Conservation (phyloP, 2,113 vertebrate genomes). For the Ellobius talpinus region DNA sequence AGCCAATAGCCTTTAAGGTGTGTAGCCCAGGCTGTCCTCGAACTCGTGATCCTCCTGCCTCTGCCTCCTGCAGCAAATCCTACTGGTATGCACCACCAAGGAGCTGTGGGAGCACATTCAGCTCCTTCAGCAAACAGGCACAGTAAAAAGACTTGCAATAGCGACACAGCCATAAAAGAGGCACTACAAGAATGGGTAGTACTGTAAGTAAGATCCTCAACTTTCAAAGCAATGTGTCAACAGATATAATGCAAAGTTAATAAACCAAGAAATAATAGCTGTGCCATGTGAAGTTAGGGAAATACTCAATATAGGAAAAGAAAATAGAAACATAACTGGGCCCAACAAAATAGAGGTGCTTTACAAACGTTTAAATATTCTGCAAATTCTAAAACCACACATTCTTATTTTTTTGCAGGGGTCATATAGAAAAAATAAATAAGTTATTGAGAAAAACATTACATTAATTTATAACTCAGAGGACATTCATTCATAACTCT, state of each 20-base stretch:
- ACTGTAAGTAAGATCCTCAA: slow-evolving; percentile 44
- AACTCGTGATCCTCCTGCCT: too few species aligned
- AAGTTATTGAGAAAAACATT: slow-evolving; percentile 49
- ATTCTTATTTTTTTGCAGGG: slow-evolving; percentile 54
- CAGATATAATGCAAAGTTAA: slow-evolving; percentile 34
- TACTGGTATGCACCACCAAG: too few species aligned
- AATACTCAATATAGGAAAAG: neutral
- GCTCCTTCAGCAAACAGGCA: neutral
- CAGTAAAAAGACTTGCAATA: neutral
- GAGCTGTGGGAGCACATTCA: too few species aligned
- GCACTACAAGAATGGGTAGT: neutral
- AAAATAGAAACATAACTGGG: slow-evolving; percentile 3
- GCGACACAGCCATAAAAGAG: slow-evolving; percentile 25
- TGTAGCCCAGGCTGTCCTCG: too few species aligned
- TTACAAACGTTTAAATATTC: neutral
- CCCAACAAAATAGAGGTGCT: neutral
- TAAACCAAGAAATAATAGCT: slow-evolving; percentile 59
- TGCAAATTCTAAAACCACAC: slow-evolving; percentile 49
- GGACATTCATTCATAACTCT: slow-evolving; percentile 49
- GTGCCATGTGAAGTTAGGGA: slow-evolving; percentile 31
- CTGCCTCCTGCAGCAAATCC: too few species aligned
- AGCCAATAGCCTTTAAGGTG: too few species aligned
- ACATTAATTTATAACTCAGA: slow-evolving; percentile 63
- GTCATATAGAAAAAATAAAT: slow-evolving; percentile 47
- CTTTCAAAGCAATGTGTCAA: slow-evolving; percentile 24